phyloP scores from a whole-genome alignment of 2,888 invertebrate genomes.

The Callyntrura sp. region DNA sequence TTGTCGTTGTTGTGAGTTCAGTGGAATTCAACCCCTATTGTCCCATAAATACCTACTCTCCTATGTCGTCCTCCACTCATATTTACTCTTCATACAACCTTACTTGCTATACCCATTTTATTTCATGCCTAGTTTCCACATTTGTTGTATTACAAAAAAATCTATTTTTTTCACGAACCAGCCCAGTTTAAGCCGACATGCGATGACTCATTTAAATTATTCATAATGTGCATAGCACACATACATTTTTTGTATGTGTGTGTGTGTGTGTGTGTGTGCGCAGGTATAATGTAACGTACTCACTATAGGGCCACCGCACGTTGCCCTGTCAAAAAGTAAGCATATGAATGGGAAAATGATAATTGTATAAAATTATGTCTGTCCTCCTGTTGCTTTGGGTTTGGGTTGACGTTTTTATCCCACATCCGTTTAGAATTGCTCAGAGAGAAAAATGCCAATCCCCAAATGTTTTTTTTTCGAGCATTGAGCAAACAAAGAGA shows the following conservation, averaged over 20 bases:
- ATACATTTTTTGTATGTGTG: not conserved
- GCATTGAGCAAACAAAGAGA: constrained; percentile 5
- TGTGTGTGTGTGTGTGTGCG: not conserved
- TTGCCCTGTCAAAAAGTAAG: not conserved
- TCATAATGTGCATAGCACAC: not conserved
- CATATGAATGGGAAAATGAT: constrained; percentile 41
- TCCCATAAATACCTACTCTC: not conserved
- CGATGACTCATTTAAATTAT: constrained; percentile 32
- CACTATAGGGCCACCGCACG: too few species aligned
- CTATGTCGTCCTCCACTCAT: not conserved
- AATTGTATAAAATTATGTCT: constrained; percentile 38
- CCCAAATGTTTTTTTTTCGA: not conserved
- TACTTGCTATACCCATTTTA: too few species aligned
- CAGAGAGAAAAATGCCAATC: constrained; percentile 38
- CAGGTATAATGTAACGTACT: not conserved
- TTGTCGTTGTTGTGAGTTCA: too few species aligned
- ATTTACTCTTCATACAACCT: too few species aligned
- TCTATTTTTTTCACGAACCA: not conserved
- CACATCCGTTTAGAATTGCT: constrained; percentile 54
- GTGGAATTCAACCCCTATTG: not conserved
- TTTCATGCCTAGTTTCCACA: too few species aligned
- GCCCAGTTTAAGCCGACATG: constrained; percentile 8
- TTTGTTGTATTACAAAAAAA: not conserved
- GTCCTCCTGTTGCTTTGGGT: constrained; percentile 11
- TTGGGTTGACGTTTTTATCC: constrained; percentile 35